Percentiles rank a stretch among this genome's conserved stretches.
Evolutionary conservation across 2,888 invertebrate species (phyloP).

Genomic region (Julus scandinavius): DNA sequence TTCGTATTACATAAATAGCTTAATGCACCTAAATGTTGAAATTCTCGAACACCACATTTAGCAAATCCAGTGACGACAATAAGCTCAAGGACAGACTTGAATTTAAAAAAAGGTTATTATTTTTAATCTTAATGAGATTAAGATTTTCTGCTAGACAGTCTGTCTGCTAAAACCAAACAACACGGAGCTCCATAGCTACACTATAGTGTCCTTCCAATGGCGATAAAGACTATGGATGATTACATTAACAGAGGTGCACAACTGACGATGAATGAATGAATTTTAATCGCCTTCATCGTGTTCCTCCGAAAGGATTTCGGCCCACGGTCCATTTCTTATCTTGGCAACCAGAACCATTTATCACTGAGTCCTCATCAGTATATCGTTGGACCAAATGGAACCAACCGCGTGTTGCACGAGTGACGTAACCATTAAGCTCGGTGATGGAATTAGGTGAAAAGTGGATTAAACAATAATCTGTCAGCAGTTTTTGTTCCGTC

Average conservation of each 20-base stretch:
- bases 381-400: background rate
- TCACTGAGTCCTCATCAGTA: slow-evolving; percentile 14
- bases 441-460: slow-evolving; percentile 29
- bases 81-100: no score
- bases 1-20: no score
- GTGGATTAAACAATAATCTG: slow-evolving; percentile 42
- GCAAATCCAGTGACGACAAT: no score
- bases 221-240: background rate
- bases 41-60: no score
- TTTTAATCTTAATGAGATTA: background rate
- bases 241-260: background rate
- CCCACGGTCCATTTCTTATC: slow-evolving; percentile 10
- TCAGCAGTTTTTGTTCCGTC: slow-evolving; percentile 10
- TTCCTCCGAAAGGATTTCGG: background rate
- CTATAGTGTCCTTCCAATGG: background rate
- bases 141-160: background rate
- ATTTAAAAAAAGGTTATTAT: no score
- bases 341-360: slow-evolving; percentile 39
- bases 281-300: slow-evolving; percentile 23
- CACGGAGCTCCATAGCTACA: background rate
- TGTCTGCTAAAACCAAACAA: background rate
- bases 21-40: no score
- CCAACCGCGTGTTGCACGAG: background rate
- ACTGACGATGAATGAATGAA: slow-evolving; percentile 9
- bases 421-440: slow-evolving; percentile 19